Base-by-base conservation (phyloP, 2,113 vertebrate genomes). In the Ploceus nigricollis region DNA sequence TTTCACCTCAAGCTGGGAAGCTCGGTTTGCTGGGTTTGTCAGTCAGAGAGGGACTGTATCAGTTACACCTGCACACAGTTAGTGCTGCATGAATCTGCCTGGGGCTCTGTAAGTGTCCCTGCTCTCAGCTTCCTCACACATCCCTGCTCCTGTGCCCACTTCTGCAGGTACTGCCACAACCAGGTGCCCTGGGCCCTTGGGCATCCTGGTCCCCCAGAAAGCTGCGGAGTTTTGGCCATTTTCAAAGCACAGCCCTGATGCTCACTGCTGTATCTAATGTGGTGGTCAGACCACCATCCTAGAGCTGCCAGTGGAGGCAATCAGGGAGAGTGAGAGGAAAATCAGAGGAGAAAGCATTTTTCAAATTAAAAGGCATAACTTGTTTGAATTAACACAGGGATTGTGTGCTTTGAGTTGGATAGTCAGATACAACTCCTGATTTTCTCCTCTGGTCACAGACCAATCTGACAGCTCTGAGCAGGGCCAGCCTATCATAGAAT, bases 61-160 rank as follows among this genome's bases (percentile, higher is more conserved):
- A 11, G 35, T 44, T 31, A n/a, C 58, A 89, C 22, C 37, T 48
- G 66, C 54, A 51, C 54, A 25, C 44, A 31, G 17, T 40, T 10
- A 35, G 6, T 4, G 28, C 15, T 27, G n/a, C 30, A 5, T 54
- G 14, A 20, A 13, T 66, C 70, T 71, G 15, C 10, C 1, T 33
- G 24, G 19, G 44, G 42, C 7, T 89, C 30, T 37, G 2, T 31
- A 2, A 0, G 1, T 25, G n/a, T 22, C n/a, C 37, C n/a, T 25
- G 39, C 11, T 21, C 63, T 56, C 50, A 47, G 44, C 25, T 53
- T 80, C n/a, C n/a, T 65, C 57, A 23, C 27, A 31, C 21, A 20
- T 14, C 40, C 13, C 48, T 72, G 70, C 42, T 44, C 18, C 33
- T 42, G 25, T 5, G 5, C 9, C 8, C 17, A 1, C 22, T 66